Base-by-base conservation (phyloP, 2,797 vertebrate species). In the Syngnathus rostellatus region DNA sequence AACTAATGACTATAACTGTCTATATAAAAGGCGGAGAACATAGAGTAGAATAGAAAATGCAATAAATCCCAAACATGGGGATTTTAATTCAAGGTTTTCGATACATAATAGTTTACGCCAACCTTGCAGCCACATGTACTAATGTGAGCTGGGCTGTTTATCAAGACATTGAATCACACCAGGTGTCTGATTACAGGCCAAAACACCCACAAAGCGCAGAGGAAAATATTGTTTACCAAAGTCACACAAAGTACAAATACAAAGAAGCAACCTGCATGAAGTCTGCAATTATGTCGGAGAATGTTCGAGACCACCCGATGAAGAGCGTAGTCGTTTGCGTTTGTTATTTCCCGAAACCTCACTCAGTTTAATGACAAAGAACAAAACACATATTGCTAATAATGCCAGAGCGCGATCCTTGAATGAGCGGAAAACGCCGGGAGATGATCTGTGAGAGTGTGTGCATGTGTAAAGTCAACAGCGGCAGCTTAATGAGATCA, bases 311-410 rank as follows among this genome's bases (percentile, higher is more conserved):
- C 38, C 59, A 61, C 59, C 59, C 59, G 25, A 60, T 21, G 58
- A 60, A 60, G 40, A 19, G 38, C 38, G 12, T 11, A 12, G 38
- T 38, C 39, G 38, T 60, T 40, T 60, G 59, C 39, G 14, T 41
- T 61, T 21, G 40, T 41, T 41, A 23, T 41, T 61, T 61, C 19
- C 66, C 66, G 19, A 63, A 61, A 62, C 38, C 41, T 46, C 58
- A 2, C 58, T 61, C 21, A 9, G 59, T 64, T 66, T 66, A 67
- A 48, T 53, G 58, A 65, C 45, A 11, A 8, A 65, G 41, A 66
- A 60, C n/a, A 39, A 66, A 63, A 66, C 50, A 46, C 23, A 68
- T 17, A 62, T 69, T 48, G 73, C 48, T 73, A 23, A 71, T 62
- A 65, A 41, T 61, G 39, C 59, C 39, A 23, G 39, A 17, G 61